These are phyloP conservation scores for Crocodylus rhombifer DNA, from an alignment of 2,797 vertebrate genomes.

Conservation along the genomic window DNA sequence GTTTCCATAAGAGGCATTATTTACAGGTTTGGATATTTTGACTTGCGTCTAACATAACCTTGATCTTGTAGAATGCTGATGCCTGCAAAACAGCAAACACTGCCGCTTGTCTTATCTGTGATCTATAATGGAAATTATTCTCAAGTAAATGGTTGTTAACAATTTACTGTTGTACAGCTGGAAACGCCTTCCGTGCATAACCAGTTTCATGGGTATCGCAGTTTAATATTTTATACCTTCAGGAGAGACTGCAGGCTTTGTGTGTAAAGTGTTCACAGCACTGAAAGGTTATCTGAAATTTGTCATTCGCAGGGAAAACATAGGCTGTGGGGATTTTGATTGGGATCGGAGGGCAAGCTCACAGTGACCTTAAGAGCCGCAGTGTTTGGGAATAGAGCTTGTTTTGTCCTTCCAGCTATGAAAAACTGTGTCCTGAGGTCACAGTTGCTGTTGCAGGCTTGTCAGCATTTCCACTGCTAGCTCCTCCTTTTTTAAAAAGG, in stretches of 20 bases:
- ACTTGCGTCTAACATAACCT: neutral
- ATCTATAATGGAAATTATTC: constrained; percentile 58
- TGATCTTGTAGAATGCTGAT: neutral
- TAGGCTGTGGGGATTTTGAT: constrained; percentile 42
- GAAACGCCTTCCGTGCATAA: constrained; percentile 46
- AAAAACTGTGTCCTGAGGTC: constrained; percentile 50
- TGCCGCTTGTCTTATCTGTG: constrained; percentile 18
- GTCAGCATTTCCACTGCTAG: constrained; percentile 37
- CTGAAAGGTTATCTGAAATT: constrained; percentile 42
- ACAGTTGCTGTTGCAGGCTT: constrained; percentile 46
- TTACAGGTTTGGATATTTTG: constrained; percentile 9
- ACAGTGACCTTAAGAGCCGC: constrained; percentile 63
- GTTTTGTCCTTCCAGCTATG: constrained; percentile 64
- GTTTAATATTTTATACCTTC: constrained; percentile 49
- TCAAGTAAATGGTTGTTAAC: constrained; percentile 33
- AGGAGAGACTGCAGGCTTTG: neutral
- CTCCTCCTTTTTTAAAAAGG: neutral
- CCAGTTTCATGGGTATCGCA: constrained; percentile 39
- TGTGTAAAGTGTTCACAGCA: neutral
- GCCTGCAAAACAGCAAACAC: neutral
- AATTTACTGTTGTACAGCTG: constrained; percentile 32
- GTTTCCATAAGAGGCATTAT: constrained; percentile 32
- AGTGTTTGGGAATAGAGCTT: constrained; percentile 29
- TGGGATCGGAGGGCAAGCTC: constrained; percentile 50
- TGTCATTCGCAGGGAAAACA: constrained; percentile 37